phyloP scores from a whole-genome alignment of 2,113 vertebrate species.

The Scortum barcoo region DNA sequence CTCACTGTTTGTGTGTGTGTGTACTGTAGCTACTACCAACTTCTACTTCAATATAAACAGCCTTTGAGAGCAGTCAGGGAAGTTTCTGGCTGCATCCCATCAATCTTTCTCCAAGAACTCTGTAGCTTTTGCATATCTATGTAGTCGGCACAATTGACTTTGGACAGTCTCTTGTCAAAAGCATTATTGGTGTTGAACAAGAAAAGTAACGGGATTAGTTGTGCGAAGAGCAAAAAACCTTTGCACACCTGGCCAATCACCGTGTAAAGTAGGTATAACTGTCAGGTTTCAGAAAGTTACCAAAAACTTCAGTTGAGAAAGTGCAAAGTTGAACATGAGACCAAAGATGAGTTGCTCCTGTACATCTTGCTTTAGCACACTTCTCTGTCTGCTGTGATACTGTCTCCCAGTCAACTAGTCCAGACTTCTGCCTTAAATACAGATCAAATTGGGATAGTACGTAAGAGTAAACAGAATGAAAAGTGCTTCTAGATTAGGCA shows the following conservation, averaged over 20 bases:
- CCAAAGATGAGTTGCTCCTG: neutral
- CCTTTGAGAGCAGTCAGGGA: neutral
- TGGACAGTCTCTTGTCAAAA: neutral
- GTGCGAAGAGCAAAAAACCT: neutral
- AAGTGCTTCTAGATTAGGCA: conserved; percentile 26
- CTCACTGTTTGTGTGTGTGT: conserved; percentile 1
- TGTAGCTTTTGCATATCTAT: neutral
- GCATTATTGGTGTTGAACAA: neutral
- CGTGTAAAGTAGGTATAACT: neutral
- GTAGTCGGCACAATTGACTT: too few relatives aligned
- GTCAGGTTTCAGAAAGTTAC: neutral
- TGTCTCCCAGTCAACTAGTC: neutral
- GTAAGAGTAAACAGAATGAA: conserved; percentile 18
- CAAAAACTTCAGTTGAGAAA: neutral
- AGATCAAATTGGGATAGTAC: conserved; percentile 5
- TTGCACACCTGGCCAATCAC: neutral
- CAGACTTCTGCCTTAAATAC: neutral
- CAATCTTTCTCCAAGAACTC: neutral
- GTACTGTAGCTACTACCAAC: neutral
- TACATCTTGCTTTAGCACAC: neutral
- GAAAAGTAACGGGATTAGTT: neutral
- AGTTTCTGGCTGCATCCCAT: neutral
- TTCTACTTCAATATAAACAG: neutral
- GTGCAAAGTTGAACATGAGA: neutral
- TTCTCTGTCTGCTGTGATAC: conserved; percentile 4